Evolutionary conservation across 2,888 invertebrate genomes (phyloP), one percentile per base, ranked within the genome.

Genomic region (Apomyelois bistriatella): DNA sequence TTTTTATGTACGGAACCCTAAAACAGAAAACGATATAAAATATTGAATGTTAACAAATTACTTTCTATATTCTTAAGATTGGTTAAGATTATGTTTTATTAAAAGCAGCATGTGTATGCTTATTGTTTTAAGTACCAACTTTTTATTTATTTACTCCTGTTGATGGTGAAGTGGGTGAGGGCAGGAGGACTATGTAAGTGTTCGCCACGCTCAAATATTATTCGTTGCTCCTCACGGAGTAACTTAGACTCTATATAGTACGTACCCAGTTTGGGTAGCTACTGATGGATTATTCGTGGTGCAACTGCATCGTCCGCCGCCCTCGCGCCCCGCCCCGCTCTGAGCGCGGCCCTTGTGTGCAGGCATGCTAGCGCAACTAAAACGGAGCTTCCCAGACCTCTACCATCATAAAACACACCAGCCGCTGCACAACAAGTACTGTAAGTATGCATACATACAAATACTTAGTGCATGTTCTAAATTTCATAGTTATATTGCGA

Each of bases 341-440:
- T 88, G 86, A 89, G 89, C 88, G 89, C 88, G 83, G 87, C 89
- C 88, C 88, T 89, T 89, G 90, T 90, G 88, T 94, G 93, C 93
- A 95, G 95, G 95, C 94, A 94, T 95, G 94, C 93, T 95, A 93
- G 94, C 94, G 91, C 95, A 95, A 91, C 94, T 95, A 92, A 95
- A 95, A 93, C 93, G 95, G 93, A 95, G 95, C 93, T 94, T 96
- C 92, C 95, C 95, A 84, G 95, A 95, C 91, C 93, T 95, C 85
- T 94, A 95, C 90, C 93, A 94, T 90, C 90, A 90, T 89, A 94
- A 94, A 93, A 94, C 93, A 76, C 94, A 94, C 82, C 94, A 94
- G 90, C 94, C 94, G 79, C 91, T 94, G 76, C 93, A 94, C 90
- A 94, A 94, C 93, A 94, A 94, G 88, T 92, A 92, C 87, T 91